Conservation (phyloP, 1,140 invertebrate species). For the Ruditapes philippinarum region DNA sequence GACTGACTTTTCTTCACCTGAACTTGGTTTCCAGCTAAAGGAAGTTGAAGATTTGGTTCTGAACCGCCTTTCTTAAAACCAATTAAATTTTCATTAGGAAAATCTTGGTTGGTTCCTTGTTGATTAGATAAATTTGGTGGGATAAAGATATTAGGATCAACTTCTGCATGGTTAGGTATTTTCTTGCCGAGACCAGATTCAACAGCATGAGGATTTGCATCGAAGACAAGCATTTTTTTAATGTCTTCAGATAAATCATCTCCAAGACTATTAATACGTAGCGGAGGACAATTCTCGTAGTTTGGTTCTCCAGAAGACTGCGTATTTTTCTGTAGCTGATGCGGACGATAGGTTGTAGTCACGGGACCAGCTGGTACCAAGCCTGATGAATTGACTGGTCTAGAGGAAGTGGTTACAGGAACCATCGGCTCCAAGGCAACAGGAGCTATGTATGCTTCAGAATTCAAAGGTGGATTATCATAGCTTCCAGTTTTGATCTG, state of each 20-base stretch:
- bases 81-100: background rate
- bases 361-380: constrained; percentile 8
- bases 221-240: constrained; percentile 16
- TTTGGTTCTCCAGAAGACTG: background rate
- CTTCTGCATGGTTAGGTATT: background rate
- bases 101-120: background rate
- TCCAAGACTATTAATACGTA: background rate
- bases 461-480: background rate
- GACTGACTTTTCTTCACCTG: constrained; percentile 4
- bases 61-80: background rate
- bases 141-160: background rate
- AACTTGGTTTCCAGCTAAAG: background rate
- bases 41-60: background rate
- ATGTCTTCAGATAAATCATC: constrained; percentile 41
- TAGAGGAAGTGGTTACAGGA: background rate
- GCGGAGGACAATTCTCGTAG: background rate
- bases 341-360: constrained; percentile 13
- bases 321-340: background rate
- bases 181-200: background rate
- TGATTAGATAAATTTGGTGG: background rate
- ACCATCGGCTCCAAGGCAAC: background rate
- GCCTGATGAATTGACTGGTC: background rate
- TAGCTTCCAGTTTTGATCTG: background rate
- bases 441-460: background rate
- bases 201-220: background rate